Conservation (phyloP, 2,113 vertebrate genomes). For the Acinonyx jubatus region DNA sequence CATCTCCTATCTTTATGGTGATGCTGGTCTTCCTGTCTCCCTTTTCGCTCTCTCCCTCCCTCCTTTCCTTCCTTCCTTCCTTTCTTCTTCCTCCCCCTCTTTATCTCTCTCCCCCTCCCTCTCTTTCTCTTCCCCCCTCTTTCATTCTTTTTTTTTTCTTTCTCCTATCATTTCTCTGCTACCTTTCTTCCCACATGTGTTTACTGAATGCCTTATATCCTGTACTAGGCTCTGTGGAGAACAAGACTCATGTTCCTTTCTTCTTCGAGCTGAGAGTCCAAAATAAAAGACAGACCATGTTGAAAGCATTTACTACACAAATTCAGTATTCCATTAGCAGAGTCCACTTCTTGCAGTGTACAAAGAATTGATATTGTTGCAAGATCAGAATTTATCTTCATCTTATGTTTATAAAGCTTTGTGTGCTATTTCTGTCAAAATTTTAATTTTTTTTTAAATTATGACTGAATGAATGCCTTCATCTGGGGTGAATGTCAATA, state of each 20-base stretch:
- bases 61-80: too few species aligned
- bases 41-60: neutral
- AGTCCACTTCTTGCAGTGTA: neutral
- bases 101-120: rapidly evolving
- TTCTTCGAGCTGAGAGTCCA: neutral
- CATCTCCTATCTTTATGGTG: neutral
- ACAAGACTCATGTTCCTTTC: neutral
- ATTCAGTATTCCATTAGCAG: neutral
- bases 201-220: neutral
- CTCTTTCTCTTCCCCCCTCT: rapidly evolving
- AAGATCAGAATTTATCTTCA: neutral
- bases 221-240: neutral
- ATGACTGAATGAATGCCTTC: neutral
- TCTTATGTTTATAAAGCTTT: neutral
- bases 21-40: neutral
- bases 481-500: neutral
- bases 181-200: neutral
- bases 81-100: rapidly evolving
- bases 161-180: neutral
- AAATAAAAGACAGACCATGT: neutral
- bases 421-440: neutral
- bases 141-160: too few species aligned
- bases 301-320: neutral
- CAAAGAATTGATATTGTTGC: neutral
- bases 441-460: neutral